Base-by-base conservation (phyloP, 2,888 invertebrate species). In the Cylindroiulus punctatus region DNA sequence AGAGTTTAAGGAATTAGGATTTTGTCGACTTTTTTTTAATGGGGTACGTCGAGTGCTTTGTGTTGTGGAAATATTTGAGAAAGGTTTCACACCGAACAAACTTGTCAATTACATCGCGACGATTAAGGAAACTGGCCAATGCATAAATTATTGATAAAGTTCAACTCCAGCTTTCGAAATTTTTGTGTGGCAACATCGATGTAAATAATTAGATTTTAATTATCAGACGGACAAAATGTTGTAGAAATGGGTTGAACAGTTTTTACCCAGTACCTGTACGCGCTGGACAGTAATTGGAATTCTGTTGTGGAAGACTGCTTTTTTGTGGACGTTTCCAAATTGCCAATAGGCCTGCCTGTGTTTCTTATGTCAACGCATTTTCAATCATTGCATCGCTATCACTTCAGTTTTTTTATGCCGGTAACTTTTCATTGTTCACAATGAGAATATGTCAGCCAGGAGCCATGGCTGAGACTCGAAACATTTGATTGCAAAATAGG, bases 101-200 rank as follows among this genome's bases (percentile, higher is more conserved):
- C 26, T 22, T 26, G 65, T 8, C 65, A 65, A 65, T 26, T 65
- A 65, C 65, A 65, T 26, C 0, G 65, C 10, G 22, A 65, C 65
- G 65, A 26, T 65, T 26, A 65, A 65, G 7, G 36, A 22, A 57
- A 65, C 65, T 65, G 65, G 65, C n/a, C 65, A 26, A 65, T 22
- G 65, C 65, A 65, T 65, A 65, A 65, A 65, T 65, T 65, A 65
- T 26, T 65, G 65, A 65, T 65, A 65, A 65, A 65, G 65, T 65
- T 65, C 65, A 65, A 65, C 65, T 26, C 22, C 2, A 65, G 22
- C 10, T 65, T 65, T 7, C 26, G 26, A 65, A 26, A n/a, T 26
- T 65, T 65, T 65, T 10, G 65, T 22, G 26, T 65, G 26, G 65
- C 65, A 26, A 26, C 65, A 26, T 22, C 65, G 65, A 65, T 65